Conservation (phyloP, 2,797 vertebrate species). For the Channallabes apus region DNA sequence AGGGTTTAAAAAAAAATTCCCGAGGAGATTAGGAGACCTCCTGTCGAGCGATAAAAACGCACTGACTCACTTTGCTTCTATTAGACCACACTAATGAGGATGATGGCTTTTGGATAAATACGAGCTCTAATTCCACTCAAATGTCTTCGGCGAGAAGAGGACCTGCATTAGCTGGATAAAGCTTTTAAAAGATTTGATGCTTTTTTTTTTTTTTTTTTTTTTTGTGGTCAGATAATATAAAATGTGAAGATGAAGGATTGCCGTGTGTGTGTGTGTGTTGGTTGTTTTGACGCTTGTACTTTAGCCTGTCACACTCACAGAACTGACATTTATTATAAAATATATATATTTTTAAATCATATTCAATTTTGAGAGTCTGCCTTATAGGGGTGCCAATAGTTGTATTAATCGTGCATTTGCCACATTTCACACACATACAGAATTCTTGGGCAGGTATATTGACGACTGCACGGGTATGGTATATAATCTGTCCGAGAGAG, state of each 20-base stretch:
- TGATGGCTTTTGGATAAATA: constrained; percentile 66
- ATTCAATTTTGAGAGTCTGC: neutral
- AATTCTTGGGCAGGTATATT: too few species aligned
- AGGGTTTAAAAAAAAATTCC: constrained; percentile 55
- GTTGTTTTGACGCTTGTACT: neutral
- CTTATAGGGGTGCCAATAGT: neutral
- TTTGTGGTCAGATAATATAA: constrained; percentile 48
- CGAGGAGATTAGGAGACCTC: constrained; percentile 70
- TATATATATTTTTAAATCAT: neutral
- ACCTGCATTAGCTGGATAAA: constrained; percentile 61
- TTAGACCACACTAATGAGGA: constrained; percentile 74
- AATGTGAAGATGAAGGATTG: constrained; percentile 40
- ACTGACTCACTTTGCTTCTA: constrained; percentile 68
- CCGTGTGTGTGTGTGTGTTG: neutral
- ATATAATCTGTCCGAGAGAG: too few species aligned
- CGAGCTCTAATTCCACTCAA: constrained; percentile 70
- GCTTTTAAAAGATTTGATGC: constrained; percentile 56
- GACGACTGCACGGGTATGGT: too few species aligned
- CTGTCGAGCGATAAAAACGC: constrained; percentile 70
- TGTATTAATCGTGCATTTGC: neutral
- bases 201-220: constrained; percentile 8
- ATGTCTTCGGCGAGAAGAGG: constrained; percentile 71
- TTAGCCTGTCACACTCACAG: neutral
- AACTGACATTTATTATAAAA: neutral
- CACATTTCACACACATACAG: too few species aligned